Conservation (phyloP, 2,797 vertebrate species). For the Botia kubotai region DNA sequence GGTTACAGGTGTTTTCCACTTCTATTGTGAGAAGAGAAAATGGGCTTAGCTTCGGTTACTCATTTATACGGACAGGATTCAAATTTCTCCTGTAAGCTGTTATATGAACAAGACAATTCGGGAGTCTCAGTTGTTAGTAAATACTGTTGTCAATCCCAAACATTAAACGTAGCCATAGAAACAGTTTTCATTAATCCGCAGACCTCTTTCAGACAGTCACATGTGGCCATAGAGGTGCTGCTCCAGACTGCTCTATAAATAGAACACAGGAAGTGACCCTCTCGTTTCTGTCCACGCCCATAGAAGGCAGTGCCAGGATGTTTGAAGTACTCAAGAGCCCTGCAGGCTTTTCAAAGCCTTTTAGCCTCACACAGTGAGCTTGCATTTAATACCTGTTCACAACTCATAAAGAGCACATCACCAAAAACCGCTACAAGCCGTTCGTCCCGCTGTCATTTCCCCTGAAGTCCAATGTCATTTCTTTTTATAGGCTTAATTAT, state of each 20-base stretch:
- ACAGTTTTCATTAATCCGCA: not conserved
- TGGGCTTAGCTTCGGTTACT: not conserved
- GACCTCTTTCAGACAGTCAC: not conserved
- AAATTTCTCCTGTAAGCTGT: not conserved
- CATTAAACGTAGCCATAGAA: conserved; percentile 6
- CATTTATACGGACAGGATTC: not conserved
- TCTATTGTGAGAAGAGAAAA: conserved; percentile 2
- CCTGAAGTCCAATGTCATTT: conserved; percentile 13
- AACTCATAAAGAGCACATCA: conserved; percentile 44
- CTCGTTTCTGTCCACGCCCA: conserved; percentile 67
- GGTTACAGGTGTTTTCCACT: not conserved
- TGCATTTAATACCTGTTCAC: conserved; percentile 48
- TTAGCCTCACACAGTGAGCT: conserved; percentile 63
- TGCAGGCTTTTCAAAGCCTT: conserved; percentile 66
- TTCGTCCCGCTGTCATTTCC: conserved; percentile 15
- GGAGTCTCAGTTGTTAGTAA: conserved; percentile 7
- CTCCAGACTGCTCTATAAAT: conserved; percentile 27
- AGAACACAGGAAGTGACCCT: conserved; percentile 52
- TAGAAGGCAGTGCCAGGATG: conserved; percentile 67
- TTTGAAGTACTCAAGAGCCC: conserved; percentile 75
- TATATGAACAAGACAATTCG: not conserved
- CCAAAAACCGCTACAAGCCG: not conserved
- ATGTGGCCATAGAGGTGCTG: conserved; percentile 27
- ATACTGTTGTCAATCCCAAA: not conserved
- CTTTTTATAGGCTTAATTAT: conserved; percentile 23